A percentile compares a stretch with the other conserved stretches of the same genome.
Conservation (phyloP, 1,140 invertebrate species). For the Drosophila chauvacae region DNA sequence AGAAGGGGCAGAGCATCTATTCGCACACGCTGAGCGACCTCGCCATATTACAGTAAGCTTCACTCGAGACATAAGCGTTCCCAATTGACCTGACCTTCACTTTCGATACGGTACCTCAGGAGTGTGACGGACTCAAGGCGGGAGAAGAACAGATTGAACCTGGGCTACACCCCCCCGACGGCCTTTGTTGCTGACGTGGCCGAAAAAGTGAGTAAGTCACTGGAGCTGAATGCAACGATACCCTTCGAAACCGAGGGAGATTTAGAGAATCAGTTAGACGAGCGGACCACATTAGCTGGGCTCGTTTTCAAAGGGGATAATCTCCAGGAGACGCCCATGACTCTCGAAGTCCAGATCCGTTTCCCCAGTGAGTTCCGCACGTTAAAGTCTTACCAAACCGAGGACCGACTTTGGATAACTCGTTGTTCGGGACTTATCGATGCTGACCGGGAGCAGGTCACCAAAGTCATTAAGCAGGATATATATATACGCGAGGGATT, state of each 20-base stretch:
- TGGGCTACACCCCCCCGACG: slow-evolving; percentile 48
- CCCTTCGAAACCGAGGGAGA: neutral
- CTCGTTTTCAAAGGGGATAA: slow-evolving; percentile 26
- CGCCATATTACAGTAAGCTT: slow-evolving; percentile 59
- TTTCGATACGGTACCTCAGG: neutral
- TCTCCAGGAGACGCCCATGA: neutral
- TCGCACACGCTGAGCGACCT: slow-evolving; percentile 54
- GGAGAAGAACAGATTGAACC: slow-evolving; percentile 51
- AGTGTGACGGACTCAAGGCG: slow-evolving; percentile 52
- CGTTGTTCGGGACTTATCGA: slow-evolving; percentile 63
- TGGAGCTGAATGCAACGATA: slow-evolving; percentile 49
- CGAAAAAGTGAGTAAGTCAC: slow-evolving; percentile 15
- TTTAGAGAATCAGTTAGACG: slow-evolving; percentile 62
- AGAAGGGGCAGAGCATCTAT: slow-evolving; percentile 27
- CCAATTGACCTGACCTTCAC: neutral
- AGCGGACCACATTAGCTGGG: slow-evolving; percentile 59
- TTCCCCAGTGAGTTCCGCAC: slow-evolving; percentile 73
- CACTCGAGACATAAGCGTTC: neutral
- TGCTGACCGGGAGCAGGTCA: slow-evolving; percentile 38
- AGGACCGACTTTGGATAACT: slow-evolving; percentile 68
- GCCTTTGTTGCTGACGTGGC: slow-evolving; percentile 19
- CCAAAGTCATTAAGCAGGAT: slow-evolving; percentile 52
- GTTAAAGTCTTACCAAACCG: slow-evolving; percentile 49
- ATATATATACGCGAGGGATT: slow-evolving; percentile 71
- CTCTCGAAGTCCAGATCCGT: slow-evolving; percentile 53